Evolutionary conservation across 2,113 vertebrate genomes (phyloP).

Genomic region (Eulacestoma nigropectus): DNA sequence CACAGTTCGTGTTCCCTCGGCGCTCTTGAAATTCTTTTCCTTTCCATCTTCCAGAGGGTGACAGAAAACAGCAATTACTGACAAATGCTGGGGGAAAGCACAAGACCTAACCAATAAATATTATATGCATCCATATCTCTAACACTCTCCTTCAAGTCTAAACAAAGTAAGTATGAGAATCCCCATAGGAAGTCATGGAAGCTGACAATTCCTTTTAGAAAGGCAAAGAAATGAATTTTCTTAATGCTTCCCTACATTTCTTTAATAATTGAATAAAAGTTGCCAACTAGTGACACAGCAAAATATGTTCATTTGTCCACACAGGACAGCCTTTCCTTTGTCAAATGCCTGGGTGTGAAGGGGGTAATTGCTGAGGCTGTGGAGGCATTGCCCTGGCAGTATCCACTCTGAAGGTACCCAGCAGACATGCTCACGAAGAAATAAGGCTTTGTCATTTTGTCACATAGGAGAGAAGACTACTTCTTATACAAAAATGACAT

Average conservation of each 20-base stretch:
- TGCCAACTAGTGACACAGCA: neutral
- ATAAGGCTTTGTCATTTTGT: neutral
- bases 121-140: slow-evolving; percentile 29
- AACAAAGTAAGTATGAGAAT: slow-evolving; percentile 30
- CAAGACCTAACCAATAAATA: slow-evolving; percentile 61
- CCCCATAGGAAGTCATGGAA: neutral
- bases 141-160: neutral
- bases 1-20: slow-evolving; percentile 1
- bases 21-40: slow-evolving; percentile 47
- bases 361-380: rapidly evolving
- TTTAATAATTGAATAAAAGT: neutral
- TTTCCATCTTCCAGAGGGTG: slow-evolving; percentile 53
- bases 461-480: neutral
- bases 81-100: slow-evolving; percentile 54
- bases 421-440: rapidly evolving
- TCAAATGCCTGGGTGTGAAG: neutral
- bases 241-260: neutral
- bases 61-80: slow-evolving; percentile 57
- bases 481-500: neutral
- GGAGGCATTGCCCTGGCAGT: neutral
- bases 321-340: neutral
- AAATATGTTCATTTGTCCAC: neutral
- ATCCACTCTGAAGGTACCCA: neutral
- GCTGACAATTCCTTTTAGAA: neutral
- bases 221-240: neutral